phyloP scores from a whole-genome alignment of 2,888 invertebrate species.

The Alviniconcha strummeri region DNA sequence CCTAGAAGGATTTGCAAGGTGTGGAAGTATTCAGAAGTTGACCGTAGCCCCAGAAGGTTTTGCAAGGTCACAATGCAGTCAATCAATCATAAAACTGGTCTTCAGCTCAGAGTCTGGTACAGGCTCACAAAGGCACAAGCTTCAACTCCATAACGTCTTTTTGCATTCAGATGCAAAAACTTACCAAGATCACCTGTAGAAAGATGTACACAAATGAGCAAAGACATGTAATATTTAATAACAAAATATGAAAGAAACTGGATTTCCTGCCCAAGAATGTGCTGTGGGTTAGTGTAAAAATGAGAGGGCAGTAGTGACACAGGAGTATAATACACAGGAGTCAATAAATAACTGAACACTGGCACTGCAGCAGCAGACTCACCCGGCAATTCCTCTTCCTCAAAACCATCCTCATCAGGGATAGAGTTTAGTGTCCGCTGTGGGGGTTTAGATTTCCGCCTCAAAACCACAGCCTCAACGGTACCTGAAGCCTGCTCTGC shows the following conservation, averaged over 20 bases:
- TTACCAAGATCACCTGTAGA: slow-evolving; percentile 28
- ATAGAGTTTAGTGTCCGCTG: not conserved
- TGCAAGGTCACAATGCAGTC: too few relatives aligned
- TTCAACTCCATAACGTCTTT: too few relatives aligned
- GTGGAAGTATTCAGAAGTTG: too few relatives aligned
- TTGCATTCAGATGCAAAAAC: slow-evolving; percentile 3
- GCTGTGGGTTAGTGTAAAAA: too few relatives aligned
- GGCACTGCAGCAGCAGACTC: slow-evolving; percentile 34
- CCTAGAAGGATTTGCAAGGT: too few relatives aligned
- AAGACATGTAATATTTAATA: not conserved
- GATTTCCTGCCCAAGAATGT: too few relatives aligned
- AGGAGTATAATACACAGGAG: not conserved
- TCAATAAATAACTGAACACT: not conserved
- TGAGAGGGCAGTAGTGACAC: too few relatives aligned
- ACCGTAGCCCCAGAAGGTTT: too few relatives aligned
- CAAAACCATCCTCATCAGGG: slow-evolving; percentile 44
- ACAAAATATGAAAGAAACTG: not conserved
- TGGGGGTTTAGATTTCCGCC: slow-evolving; percentile 10
- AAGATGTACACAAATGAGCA: not conserved
- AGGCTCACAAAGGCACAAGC: too few relatives aligned
- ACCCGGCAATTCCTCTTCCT: slow-evolving; percentile 49
- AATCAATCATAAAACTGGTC: too few relatives aligned
- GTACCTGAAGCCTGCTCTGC: slow-evolving; percentile 17
- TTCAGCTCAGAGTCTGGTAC: too few relatives aligned
- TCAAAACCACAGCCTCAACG: slow-evolving; percentile 24